A percentile compares a stretch with the other conserved stretches of the same genome.
Evolutionary conservation across 2,797 vertebrate species (phyloP).

Genomic region (Enoplosus armatus): DNA sequence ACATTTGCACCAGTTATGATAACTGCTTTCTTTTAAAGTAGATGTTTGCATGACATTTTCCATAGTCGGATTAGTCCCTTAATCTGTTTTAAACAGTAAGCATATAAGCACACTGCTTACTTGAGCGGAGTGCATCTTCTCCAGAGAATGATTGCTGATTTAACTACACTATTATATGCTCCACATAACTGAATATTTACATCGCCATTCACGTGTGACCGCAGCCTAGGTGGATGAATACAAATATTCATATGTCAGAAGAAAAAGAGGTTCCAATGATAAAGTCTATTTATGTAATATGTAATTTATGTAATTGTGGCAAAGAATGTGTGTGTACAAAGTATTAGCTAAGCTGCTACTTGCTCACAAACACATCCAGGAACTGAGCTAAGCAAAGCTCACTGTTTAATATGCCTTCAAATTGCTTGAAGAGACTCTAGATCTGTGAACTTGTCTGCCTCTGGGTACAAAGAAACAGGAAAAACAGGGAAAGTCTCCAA

Average conservation of each 20-base stretch:
- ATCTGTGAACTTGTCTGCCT: constrained; percentile 1
- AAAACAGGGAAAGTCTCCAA: not conserved
- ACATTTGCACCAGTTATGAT: not conserved
- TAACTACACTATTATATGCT: not conserved
- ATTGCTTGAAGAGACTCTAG: not conserved
- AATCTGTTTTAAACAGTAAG: not conserved
- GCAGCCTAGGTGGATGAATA: not conserved
- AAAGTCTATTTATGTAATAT: too few species aligned
- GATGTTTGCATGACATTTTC: not conserved
- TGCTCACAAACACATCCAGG: not conserved
- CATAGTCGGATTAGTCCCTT: not conserved
- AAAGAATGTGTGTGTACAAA: not conserved
- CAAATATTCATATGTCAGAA: not conserved
- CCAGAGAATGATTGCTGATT: not conserved
- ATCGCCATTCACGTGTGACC: not conserved
- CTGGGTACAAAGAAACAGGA: not conserved
- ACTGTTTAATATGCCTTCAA: not conserved
- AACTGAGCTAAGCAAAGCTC: not conserved
- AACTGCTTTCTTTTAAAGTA: not conserved
- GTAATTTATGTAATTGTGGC: not conserved
- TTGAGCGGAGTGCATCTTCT: not conserved
- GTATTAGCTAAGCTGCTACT: not conserved
- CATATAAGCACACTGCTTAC: not conserved
- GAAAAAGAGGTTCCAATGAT: not conserved
- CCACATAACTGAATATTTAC: not conserved